Conservation (phyloP, 2,797 vertebrate genomes). For the Sternarchorhynchus goeldii region DNA sequence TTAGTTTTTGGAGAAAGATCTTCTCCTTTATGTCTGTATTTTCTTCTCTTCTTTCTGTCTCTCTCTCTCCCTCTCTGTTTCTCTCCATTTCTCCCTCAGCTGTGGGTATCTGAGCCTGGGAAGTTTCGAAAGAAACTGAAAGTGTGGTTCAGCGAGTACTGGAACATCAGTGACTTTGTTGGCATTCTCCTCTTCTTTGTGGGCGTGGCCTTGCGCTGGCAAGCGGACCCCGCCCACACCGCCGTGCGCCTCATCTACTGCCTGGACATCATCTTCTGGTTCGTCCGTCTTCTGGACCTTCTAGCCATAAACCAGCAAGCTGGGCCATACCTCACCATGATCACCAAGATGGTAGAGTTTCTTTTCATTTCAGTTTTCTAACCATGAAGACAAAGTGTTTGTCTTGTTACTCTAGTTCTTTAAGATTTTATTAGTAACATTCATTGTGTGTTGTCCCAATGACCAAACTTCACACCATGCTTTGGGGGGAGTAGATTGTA, state of each 20-base stretch:
- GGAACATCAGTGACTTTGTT: constrained; percentile 90
- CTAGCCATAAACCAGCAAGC: constrained; percentile 94
- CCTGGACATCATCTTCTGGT: constrained; percentile 98
- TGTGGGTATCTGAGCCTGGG: constrained; percentile 89
- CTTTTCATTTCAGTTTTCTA: neutral
- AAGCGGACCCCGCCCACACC: constrained; percentile 69
- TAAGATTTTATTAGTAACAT: too few species aligned
- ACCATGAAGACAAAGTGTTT: too few species aligned
- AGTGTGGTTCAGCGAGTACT: constrained; percentile 96
- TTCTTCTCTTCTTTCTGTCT: neutral
- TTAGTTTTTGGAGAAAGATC: too few species aligned
- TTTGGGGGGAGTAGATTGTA: too few species aligned
- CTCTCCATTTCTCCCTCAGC: constrained; percentile 63
- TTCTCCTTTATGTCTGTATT: constrained; percentile 5
- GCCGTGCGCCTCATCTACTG: constrained; percentile 88
- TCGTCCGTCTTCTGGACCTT: constrained; percentile 88
- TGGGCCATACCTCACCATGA: constrained; percentile 96
- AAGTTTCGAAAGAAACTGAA: constrained; percentile 91
- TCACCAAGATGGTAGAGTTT: constrained; percentile 90
- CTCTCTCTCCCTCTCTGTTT: neutral
- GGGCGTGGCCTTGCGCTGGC: constrained; percentile 85
- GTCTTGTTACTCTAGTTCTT: too few species aligned
- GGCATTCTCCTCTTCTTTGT: constrained; percentile 87
- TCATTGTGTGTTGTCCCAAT: too few species aligned
- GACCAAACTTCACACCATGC: too few species aligned